These are phyloP conservation scores for Brachynemurus nebulosus DNA, from an alignment of 2,888 invertebrate genomes.

Conservation along the genomic window DNA sequence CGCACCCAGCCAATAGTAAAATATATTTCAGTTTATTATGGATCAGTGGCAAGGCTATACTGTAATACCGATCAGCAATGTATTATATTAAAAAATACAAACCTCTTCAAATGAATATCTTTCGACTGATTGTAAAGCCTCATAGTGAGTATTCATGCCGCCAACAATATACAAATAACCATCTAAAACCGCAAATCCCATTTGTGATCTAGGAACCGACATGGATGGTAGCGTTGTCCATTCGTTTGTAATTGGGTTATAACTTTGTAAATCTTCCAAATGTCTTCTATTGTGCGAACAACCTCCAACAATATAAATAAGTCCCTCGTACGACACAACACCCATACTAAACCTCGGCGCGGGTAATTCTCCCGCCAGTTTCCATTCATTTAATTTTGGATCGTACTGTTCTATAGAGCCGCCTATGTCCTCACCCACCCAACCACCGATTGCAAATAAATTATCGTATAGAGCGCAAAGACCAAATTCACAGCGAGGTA, in stretches of 20 bases:
- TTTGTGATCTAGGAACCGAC: slow-evolving; percentile 71
- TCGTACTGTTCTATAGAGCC: slow-evolving; percentile 80
- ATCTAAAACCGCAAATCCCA: slow-evolving; percentile 77
- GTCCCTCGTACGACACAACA: slow-evolving; percentile 65
- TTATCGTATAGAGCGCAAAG: slow-evolving; percentile 69
- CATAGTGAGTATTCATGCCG: slow-evolving; percentile 69
- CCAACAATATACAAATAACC: slow-evolving; percentile 78
- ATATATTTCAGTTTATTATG: no score
- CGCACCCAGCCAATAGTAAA: no score
- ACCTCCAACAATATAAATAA: slow-evolving; percentile 85
- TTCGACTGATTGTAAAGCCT: slow-evolving; percentile 70
- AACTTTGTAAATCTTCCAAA: slow-evolving; percentile 64
- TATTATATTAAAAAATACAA: no score
- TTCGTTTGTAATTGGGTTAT: slow-evolving; percentile 65
- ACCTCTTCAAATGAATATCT: slow-evolving; percentile 70
- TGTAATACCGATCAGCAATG: no score
- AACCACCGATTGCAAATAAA: slow-evolving; percentile 82
- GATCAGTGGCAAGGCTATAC: no score
- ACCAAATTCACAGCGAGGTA: slow-evolving; percentile 82
- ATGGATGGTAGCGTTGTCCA: slow-evolving; percentile 67
- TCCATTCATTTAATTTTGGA: slow-evolving; percentile 65
- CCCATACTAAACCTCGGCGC: slow-evolving; percentile 87
- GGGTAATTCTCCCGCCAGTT: slow-evolving; percentile 60
- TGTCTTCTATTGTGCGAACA: slow-evolving; percentile 70
- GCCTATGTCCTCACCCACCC: slow-evolving; percentile 86